Base-by-base conservation (phyloP, 2,113 vertebrate genomes). In the Trinectes maculatus region DNA sequence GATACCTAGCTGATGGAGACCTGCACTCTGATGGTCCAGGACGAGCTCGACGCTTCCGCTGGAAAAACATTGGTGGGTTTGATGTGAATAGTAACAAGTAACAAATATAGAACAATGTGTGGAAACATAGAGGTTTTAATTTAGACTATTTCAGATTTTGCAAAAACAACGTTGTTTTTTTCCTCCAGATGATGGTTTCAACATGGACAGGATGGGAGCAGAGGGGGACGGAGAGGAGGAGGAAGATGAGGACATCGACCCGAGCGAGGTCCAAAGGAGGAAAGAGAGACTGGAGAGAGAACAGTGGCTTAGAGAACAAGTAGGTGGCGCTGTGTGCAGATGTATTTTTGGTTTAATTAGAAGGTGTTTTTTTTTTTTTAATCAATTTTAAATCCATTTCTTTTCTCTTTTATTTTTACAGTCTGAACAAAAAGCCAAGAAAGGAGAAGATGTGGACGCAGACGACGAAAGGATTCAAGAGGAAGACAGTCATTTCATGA, bases 251-350 rank as follows among this genome's bases (percentile, higher is more conserved):
- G 93, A 95, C 1, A 39, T 93, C 22, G 96, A 97, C 63, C 93
- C 93, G 25, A 74, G 92, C 0, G 98, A 99, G 73, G 79, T 88
- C 6, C 95, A 94, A 16, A 95, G 95, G 91, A 94, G 95, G 78
- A 98, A 94, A 55, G 96, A 97, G 42, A 80, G 97, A 4, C 92
- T 98, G 64, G 96, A 99, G 71, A 91, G 95, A 56, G 95, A 99
- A 15, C 95, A 96, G 88, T 99, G 98, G 98, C 89, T 99, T 24
- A 91, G 94, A 52, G 94, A 99, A 67, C 96, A 99, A 95, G 98
- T 98, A 67, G 3, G 83, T 69, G 52, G 12, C 8, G 9, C 26
- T 18, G 12, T 71, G 71, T 39, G 59, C 64, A 26, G n/a, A n/a
- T n/a, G n/a, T n/a, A n/a, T n/a, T n/a, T n/a, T n/a, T n/a, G n/a